phyloP scores from a whole-genome alignment of 2,888 invertebrate genomes.

The Pimpla rufipes region DNA sequence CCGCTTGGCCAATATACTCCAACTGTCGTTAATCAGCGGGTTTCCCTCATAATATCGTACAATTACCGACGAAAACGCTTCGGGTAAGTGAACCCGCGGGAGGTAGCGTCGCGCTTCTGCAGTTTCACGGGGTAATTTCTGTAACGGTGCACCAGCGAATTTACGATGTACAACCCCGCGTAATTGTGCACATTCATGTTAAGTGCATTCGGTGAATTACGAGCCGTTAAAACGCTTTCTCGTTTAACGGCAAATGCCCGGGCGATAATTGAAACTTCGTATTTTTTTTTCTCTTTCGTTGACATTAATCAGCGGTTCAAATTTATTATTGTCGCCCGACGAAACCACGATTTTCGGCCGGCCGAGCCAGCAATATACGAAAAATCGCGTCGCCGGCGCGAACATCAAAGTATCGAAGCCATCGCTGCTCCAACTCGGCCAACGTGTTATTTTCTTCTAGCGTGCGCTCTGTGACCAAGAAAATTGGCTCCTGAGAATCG shows the following conservation, averaged over 20 bases:
- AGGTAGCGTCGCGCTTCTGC: constrained; percentile 29
- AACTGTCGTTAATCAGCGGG: constrained; percentile 28
- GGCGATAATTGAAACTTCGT: not conserved
- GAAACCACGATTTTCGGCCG: not conserved
- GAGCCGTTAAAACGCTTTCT: not conserved
- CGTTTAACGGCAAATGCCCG: not conserved
- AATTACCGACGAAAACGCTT: constrained; percentile 19
- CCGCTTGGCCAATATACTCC: constrained; percentile 11
- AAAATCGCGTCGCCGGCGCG: constrained; percentile 28
- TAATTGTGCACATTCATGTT: constrained; percentile 14
- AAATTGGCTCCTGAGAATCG: constrained; percentile 68
- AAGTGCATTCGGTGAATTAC: constrained; percentile 27
- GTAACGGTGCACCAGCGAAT: not conserved
- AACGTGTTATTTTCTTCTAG: constrained; percentile 59
- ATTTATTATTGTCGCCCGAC: not conserved
- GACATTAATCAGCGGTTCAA: not conserved
- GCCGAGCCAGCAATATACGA: constrained; percentile 12
- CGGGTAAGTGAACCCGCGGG: constrained; percentile 6
- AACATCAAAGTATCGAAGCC: constrained; percentile 12
- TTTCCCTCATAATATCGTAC: constrained; percentile 30
- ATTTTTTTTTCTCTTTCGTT: not conserved
- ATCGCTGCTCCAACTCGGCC: constrained; percentile 13
- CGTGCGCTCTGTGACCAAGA: constrained; percentile 66
- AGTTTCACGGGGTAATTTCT: constrained; percentile 41
- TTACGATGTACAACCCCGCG: constrained; percentile 23